These are phyloP conservation scores for Cephalotes varians DNA, from an alignment of 2,888 invertebrate genomes.

Conservation along the genomic window DNA sequence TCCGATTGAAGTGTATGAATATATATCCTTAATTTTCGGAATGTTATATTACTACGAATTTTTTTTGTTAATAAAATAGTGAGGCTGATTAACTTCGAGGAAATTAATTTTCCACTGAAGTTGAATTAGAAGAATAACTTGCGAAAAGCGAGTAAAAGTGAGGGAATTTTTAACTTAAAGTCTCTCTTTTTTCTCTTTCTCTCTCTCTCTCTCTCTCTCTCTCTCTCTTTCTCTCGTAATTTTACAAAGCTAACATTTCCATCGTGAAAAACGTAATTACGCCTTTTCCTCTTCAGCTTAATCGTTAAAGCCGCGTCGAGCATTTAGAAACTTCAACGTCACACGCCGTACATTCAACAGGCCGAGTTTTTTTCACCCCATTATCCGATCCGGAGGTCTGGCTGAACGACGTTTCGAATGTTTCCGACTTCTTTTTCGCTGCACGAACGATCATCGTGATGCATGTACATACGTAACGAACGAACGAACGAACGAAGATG, in stretches of 20 bases:
- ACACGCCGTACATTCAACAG: slow-evolving; percentile 36
- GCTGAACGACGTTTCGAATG: slow-evolving; percentile 23
- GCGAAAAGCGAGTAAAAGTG: neutral
- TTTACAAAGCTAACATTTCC: slow-evolving; percentile 16
- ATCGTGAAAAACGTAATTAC: slow-evolving; percentile 22
- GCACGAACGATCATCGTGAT: slow-evolving; percentile 11
- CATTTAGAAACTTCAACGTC: slow-evolving; percentile 27
- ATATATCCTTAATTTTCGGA: neutral
- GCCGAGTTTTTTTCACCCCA: slow-evolving; percentile 21
- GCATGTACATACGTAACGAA: slow-evolving; percentile 28
- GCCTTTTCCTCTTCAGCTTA: neutral
- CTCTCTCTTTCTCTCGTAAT: neutral
- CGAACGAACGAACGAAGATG: slow-evolving; percentile 45
- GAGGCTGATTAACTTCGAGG: neutral
- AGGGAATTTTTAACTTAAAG: slow-evolving; percentile 12
- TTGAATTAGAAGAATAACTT: neutral
- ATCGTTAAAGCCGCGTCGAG: slow-evolving; percentile 3
- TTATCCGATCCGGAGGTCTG: slow-evolving; percentile 23
- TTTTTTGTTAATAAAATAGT: neutral
- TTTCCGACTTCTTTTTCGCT: slow-evolving; percentile 45
- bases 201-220: too few species aligned
- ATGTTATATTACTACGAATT: neutral
- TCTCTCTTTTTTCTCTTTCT: neutral
- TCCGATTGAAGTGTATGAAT: neutral
- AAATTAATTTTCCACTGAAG: slow-evolving; percentile 3